Evolutionary conservation across 2,888 invertebrate species (phyloP), one percentile per base, ranked within the genome.

Genomic region (Phyllotreta striolata): DNA sequence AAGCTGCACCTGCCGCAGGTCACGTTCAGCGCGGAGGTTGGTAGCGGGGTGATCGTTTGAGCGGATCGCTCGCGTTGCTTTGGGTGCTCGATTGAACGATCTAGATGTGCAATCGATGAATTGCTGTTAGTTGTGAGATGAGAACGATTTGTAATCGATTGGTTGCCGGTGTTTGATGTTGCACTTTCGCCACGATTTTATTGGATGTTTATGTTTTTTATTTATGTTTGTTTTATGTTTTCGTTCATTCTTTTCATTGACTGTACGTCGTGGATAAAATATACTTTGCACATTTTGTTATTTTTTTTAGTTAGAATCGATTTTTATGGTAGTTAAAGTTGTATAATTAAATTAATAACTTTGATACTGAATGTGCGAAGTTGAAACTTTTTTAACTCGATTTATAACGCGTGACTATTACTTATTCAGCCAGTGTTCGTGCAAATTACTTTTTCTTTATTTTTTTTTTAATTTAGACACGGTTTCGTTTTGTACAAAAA

Each of bases 11-110:
- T 91, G 74, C 91, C 91, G 13, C 91, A 91, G 84, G 92, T 94
- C 79, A 91, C 93, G 57, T 93, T 93, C 83, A 92, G 89, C 79
- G 90, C 91, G 81, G 93, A 94, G 93, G 93, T 94, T 88, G 93
- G 93, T 91, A 90, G 88, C 75, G 93, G 93, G 67, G 91, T 93
- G 75, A 88, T 93, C 76, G 93, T 93, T 74, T 93, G 84, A 85
- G 54, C 14, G 24, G 24, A 24, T 3, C 2, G 24, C 4, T 24
- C 2, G 1, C 2, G 24, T 24, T 24, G 1, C 24, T 24, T 24
- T 24, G 24, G 24, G 24, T 24, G 1, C 4, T 24, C 2, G 1
- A 24, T 3, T 24, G 24, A 24, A 24, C 24, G 24, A 24, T 24
- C 24, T 3, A 24, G 24, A 35, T 37, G 49, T 49, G 49, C 49